Base-by-base conservation (phyloP, 1,140 invertebrate species). In the Drosophila ficusphila region DNA sequence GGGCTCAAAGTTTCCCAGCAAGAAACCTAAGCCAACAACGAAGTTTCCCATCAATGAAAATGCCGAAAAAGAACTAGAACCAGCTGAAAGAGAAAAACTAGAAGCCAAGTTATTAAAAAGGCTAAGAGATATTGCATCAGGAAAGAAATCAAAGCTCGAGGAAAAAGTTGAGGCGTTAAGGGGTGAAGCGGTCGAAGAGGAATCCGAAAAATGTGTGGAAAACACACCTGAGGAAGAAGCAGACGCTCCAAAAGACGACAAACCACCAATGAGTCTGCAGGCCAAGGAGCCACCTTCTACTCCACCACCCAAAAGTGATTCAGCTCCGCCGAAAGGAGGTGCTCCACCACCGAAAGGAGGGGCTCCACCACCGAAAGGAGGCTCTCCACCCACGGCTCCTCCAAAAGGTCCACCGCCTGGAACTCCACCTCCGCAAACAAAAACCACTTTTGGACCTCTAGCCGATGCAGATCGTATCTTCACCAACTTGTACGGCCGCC, bases 381-480 rank as follows among this genome's bases (percentile, higher is more conserved):
- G 3, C 12, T 9, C 38, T 9, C 31, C 51, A 23, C 18, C 12
- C 60, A 12, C 54, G 1, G 41, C 56, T 18, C 47, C 67, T 0
- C 39, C 54, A 0, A 71, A 53, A 11, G 68, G 38, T n/a, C 69
- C 69, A 1, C 86, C 81, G 0, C 86, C 86, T 2, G 79, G 77
- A 4, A 79, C 81, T 5, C 86, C 86, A 0, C 86, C 86, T 46
- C 16, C 49, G 0, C 86, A 90, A 47, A 90, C 77, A 0, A 90
- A 86, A 14, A 90, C 78, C 11, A 90, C 34, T 3, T 90, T 90
- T 52, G 86, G 86, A 0, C 67, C 79, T 0, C 54, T 90, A 2
- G 58, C 74, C 2, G 86, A 90, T 65, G 53, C 57, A 2, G 86
- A 90, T 69, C 54, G 86, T 0, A 86, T 90, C 7, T 90, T 90